phyloP scores from a whole-genome alignment of 2,113 vertebrate genomes.

The Xiphophorus maculatus region DNA sequence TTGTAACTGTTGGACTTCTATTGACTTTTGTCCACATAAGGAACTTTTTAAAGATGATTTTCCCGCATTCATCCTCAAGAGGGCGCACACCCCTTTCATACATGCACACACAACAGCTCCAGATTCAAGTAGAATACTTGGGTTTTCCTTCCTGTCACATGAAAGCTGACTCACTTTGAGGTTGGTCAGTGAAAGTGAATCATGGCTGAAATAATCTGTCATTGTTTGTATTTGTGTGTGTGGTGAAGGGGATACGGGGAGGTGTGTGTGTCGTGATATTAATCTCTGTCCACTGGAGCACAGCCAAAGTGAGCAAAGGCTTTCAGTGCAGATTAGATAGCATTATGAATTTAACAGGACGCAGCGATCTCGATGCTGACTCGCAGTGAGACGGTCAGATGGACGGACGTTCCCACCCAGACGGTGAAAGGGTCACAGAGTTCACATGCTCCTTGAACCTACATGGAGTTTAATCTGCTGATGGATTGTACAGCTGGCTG shows the following conservation, averaged over 20 bases:
- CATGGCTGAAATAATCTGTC: slow-evolving; percentile 2
- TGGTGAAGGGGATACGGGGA: background rate
- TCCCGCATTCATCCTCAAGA: slow-evolving; percentile 12
- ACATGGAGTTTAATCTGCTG: slow-evolving; percentile 9
- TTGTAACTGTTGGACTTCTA: background rate
- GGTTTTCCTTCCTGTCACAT: slow-evolving; percentile 26
- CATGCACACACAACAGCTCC: background rate
- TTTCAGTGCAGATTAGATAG: slow-evolving; percentile 47
- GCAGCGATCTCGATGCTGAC: slow-evolving; percentile 15
- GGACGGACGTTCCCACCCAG: slow-evolving; percentile 8
- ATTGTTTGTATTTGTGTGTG: background rate
- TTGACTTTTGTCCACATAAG: background rate
- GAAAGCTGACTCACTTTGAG: slow-evolving; percentile 37
- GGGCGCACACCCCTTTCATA: slow-evolving; percentile 9
- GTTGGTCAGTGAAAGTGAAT: slow-evolving; percentile 40
- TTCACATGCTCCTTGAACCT: slow-evolving; percentile 1
- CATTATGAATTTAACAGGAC: slow-evolving; percentile 44
- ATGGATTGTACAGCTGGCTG: background rate
- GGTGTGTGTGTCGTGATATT: background rate
- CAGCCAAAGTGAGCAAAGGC: background rate
- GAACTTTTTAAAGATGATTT: background rate
- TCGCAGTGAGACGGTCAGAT: slow-evolving; percentile 19
- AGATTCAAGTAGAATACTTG: background rate
- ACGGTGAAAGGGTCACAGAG: slow-evolving; percentile 1
- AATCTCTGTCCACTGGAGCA: background rate